Conservation (phyloP, 2,113 vertebrate species). For the Cebidichthys violaceus region DNA sequence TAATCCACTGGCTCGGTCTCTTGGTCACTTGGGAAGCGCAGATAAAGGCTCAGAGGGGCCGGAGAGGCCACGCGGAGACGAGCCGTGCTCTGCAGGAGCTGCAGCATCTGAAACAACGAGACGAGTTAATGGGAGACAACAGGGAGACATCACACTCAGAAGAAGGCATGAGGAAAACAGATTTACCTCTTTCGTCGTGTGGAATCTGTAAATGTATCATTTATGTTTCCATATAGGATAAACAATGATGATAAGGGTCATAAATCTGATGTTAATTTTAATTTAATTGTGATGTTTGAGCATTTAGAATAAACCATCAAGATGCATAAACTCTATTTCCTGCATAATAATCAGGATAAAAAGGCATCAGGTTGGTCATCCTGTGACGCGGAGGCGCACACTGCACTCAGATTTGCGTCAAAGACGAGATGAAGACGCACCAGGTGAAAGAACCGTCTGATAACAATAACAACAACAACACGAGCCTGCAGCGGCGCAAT, state of each 20-base stretch:
- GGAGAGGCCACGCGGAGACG: slow-evolving; percentile 48
- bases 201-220: background rate
- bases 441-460: background rate
- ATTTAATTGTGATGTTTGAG: background rate
- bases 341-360: background rate
- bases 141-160: background rate
- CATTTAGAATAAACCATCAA: background rate
- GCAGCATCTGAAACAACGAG: slow-evolving; percentile 50
- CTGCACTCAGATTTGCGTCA: background rate
- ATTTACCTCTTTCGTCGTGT: background rate
- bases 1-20: slow-evolving; percentile 89
- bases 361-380: background rate
- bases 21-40: slow-evolving; percentile 92
- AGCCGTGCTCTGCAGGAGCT: slow-evolving; percentile 9
- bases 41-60: slow-evolving; percentile 77
- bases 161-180: background rate
- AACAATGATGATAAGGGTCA: background rate
- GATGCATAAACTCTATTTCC: background rate
- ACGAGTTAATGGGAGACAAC: background rate
- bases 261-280: background rate
- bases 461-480: background rate
- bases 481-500: background rate
- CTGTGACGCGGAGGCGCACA: background rate
- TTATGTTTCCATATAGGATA: background rate
- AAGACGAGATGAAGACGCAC: background rate